Evolutionary conservation across 2,797 vertebrate species (phyloP).

Genomic region (Gephyroberyx darwinii): DNA sequence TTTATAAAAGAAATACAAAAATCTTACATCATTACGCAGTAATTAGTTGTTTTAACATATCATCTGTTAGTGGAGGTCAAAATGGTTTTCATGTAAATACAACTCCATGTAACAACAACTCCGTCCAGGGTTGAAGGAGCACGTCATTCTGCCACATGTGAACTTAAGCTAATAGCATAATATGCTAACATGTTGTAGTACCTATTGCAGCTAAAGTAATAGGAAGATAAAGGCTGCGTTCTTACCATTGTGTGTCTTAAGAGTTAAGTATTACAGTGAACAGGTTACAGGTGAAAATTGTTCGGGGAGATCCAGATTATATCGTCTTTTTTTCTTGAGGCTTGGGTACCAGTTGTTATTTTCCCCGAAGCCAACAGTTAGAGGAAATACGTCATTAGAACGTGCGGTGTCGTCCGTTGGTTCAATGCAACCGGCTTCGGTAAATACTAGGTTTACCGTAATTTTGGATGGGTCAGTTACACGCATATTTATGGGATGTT

Average conservation of each 20-base stretch:
- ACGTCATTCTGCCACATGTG: constrained; percentile 61
- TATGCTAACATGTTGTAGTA: constrained; percentile 40
- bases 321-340: constrained; percentile 35
- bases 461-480: background rate
- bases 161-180: constrained; percentile 57
- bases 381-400: constrained; percentile 73
- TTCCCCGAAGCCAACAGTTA: constrained; percentile 66
- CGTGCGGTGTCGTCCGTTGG: constrained; percentile 6
- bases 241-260: constrained; percentile 78
- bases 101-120: too few species aligned
- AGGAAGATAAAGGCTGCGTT: fast-evolving
- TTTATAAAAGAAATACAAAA: too few species aligned
- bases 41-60: too few species aligned
- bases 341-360: constrained; percentile 76
- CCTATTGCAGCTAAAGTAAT: fast-evolving
- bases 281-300: background rate
- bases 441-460: background rate
- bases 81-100: fast-evolving
- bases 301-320: background rate
- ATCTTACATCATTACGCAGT: too few species aligned
- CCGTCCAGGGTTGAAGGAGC: too few species aligned
- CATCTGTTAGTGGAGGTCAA: too few species aligned
- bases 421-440: background rate
- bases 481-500: background rate
- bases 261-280: constrained; percentile 25